Percentiles rank a stretch among this genome's conserved stretches.
Evolutionary conservation across 2,113 vertebrate species (phyloP).

Genomic region (Tragelaphus buxtoni): DNA sequence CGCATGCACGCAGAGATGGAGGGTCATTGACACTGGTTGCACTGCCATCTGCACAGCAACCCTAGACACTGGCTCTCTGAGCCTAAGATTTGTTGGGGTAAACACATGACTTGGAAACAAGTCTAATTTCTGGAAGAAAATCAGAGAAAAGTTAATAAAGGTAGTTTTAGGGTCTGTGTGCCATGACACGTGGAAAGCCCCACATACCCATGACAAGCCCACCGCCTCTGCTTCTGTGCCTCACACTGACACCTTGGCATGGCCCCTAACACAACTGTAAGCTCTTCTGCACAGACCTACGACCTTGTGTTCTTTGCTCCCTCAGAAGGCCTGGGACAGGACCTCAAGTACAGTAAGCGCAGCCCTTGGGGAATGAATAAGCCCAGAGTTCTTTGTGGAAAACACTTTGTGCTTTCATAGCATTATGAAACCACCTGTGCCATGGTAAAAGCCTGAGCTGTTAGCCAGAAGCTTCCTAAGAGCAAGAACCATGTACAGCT

Average conservation of each 20-base stretch:
- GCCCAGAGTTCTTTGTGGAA: not conserved
- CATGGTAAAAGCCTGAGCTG: too few relatives aligned
- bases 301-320: not conserved
- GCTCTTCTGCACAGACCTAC: not conserved
- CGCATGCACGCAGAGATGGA: accelerated
- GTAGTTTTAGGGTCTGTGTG: not conserved
- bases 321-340: too few relatives aligned
- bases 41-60: not conserved
- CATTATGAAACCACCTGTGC: not conserved
- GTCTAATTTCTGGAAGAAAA: not conserved
- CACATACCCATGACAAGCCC: not conserved
- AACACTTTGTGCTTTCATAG: not conserved
- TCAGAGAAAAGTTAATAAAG: not conserved
- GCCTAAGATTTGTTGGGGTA: not conserved
- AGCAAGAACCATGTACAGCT: not conserved
- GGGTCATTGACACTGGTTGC: not conserved
- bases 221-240: not conserved
- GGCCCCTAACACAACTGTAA: not conserved
- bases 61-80: not conserved
- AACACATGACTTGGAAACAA: not conserved
- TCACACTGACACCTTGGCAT: not conserved
- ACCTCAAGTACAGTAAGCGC: accelerated
- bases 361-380: not conserved
- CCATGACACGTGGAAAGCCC: not conserved
- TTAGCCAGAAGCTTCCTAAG: not conserved